These are phyloP conservation scores for Columba janthina DNA, from an alignment of 2,113 vertebrate species.

Conservation along the genomic window DNA sequence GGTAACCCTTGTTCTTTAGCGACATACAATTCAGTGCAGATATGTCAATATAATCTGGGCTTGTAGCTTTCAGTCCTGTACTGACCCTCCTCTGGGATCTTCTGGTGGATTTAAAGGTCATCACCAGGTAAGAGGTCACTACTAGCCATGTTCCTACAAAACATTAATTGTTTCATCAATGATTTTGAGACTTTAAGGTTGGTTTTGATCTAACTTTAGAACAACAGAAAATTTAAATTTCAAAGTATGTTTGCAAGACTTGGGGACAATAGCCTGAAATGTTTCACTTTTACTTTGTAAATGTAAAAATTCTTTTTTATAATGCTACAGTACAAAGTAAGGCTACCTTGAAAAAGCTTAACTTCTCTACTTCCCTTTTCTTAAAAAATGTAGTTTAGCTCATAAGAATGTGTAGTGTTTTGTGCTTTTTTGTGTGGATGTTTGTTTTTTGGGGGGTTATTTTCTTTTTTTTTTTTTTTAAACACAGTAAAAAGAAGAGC, in stretches of 20 bases:
- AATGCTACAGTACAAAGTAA: neutral
- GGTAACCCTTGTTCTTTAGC: constrained; percentile 31
- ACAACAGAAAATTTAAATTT: neutral
- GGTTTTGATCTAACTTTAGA: neutral
- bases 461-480: too few species aligned
- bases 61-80: neutral
- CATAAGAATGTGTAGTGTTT: neutral
- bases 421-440: neutral
- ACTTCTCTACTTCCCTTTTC: neutral
- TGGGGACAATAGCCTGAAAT: neutral
- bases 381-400: neutral
- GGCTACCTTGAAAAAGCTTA: neutral
- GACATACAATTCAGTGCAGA: neutral
- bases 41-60: neutral
- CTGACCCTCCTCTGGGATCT: neutral
- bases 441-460: too few species aligned
- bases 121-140: constrained; percentile 19
- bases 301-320: neutral
- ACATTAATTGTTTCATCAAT: neutral
- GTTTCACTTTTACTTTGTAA: neutral
- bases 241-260: neutral
- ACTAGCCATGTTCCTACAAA: neutral
- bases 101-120: constrained; percentile 14
- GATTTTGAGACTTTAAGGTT: neutral
- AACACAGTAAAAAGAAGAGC: too few species aligned